A percentile compares a stretch with the other conserved stretches of the same genome.
phyloP scores from a whole-genome alignment of 2,888 invertebrate species.

The Microctonus aethiopoides region DNA sequence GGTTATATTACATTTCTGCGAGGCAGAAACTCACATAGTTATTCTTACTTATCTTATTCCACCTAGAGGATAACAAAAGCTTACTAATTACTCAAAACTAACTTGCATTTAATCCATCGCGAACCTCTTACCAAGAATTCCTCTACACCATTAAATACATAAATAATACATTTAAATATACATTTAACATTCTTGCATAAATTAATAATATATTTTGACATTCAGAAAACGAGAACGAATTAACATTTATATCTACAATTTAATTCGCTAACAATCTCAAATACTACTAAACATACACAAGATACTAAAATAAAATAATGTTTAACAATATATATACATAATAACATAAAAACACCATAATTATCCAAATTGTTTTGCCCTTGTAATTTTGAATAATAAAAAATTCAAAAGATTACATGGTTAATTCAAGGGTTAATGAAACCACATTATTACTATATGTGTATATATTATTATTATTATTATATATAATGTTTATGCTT shows the following conservation, averaged over 20 bases:
- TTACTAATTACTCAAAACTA: slow-evolving; percentile 15
- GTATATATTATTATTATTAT: no score
- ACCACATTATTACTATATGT: background rate
- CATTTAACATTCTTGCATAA: background rate
- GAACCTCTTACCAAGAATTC: background rate
- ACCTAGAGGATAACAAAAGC: slow-evolving; percentile 4
- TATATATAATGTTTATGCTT: no score
- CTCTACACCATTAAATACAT: slow-evolving; percentile 5
- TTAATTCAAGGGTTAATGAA: background rate
- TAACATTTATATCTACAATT: background rate
- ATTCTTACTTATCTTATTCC: background rate
- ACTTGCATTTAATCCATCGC: slow-evolving; percentile 9
- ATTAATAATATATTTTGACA: background rate
- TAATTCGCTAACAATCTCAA: background rate
- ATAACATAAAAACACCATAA: background rate
- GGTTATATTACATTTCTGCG: background rate
- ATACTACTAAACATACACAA: background rate
- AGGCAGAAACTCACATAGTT: background rate
- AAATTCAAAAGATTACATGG: background rate
- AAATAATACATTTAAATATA: background rate
- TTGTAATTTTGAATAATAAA: background rate
- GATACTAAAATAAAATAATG: background rate
- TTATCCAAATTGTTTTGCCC: background rate
- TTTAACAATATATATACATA: background rate
- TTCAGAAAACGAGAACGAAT: background rate